Evolutionary conservation across 35 echinoderm and acorn worm genomes (phyloP).

Genomic region (Ophiothrix spiculata): DNA sequence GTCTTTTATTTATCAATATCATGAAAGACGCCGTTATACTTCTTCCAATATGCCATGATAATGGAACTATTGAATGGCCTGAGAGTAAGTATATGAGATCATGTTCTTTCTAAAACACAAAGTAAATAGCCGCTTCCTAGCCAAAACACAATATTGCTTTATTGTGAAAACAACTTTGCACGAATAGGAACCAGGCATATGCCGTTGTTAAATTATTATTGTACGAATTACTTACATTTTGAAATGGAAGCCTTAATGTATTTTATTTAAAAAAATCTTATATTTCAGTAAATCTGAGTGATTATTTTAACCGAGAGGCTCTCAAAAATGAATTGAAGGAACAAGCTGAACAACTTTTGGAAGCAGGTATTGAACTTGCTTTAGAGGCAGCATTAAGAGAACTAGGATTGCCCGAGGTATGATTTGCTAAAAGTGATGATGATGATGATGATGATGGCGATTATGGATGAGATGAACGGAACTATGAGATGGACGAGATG

Average conservation of each 20-base stretch:
- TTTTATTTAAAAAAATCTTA: neutral
- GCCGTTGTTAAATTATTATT: neutral
- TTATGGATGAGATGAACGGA: neutral
- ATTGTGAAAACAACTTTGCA: neutral
- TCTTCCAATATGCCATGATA: slow-evolving; percentile 11
- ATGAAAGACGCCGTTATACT: slow-evolving; percentile 12
- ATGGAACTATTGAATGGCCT: slow-evolving; percentile 31
- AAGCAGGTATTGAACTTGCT: slow-evolving; percentile 6
- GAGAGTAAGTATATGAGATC: neutral
- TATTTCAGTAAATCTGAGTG: slow-evolving; percentile 18
- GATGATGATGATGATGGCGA: neutral
- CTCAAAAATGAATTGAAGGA: neutral
- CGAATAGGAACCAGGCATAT: neutral
- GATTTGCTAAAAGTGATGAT: neutral
- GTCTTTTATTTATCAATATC: slow-evolving; percentile 15
- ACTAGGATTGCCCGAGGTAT: slow-evolving; percentile 8
- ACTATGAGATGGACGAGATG: neutral
- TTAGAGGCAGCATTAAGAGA: neutral
- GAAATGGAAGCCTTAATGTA: neutral
- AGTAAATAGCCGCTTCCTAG: neutral
- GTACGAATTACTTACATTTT: neutral
- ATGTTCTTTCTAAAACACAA: neutral
- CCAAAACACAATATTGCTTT: neutral
- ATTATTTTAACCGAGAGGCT: slow-evolving; percentile 9
- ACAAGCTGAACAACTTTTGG: neutral